Evolutionary conservation across 2,888 invertebrate genomes (phyloP).

Genomic region (Amorpha juglandis): DNA sequence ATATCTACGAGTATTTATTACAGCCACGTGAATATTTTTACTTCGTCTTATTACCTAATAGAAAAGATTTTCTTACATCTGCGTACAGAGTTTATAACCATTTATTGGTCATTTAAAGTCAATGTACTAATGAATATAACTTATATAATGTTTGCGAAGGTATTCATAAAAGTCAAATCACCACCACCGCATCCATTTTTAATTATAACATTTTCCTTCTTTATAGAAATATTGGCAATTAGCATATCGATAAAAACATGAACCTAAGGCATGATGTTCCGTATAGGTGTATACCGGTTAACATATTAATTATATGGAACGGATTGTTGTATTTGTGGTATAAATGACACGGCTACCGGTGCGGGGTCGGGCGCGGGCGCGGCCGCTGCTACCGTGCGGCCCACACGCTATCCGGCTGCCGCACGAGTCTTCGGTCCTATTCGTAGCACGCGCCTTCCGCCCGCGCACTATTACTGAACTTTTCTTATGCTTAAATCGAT

Average conservation of each 20-base stretch:
- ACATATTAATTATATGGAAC: conserved; percentile 26
- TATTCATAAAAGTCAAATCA: too few relatives aligned
- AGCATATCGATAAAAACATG: not conserved
- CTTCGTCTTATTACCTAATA: conserved; percentile 12
- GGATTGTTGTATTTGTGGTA: conserved; percentile 51
- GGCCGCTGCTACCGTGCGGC: conserved; percentile 31
- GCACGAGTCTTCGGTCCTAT: conserved; percentile 33
- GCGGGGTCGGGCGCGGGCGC: conserved; percentile 43
- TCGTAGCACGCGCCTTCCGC: conserved; percentile 28
- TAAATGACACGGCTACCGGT: conserved; percentile 51
- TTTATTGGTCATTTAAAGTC: not conserved
- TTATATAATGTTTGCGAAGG: too few relatives aligned
- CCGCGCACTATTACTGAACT: conserved; percentile 12
- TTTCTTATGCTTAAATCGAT: not conserved
- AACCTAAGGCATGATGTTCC: not conserved
- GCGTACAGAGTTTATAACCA: not conserved
- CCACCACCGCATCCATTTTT: too few relatives aligned
- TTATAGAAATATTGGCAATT: not conserved
- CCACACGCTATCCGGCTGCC: conserved; percentile 25
- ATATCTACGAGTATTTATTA: conserved; percentile 73
- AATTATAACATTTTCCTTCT: not conserved
- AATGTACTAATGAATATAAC: too few relatives aligned
- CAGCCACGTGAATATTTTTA: conserved; percentile 40
- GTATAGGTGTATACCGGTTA: not conserved
- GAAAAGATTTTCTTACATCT: not conserved